phyloP scores from a whole-genome alignment of 64 coral and sea anemone species.

The Dendrophyllia cribrosa region DNA sequence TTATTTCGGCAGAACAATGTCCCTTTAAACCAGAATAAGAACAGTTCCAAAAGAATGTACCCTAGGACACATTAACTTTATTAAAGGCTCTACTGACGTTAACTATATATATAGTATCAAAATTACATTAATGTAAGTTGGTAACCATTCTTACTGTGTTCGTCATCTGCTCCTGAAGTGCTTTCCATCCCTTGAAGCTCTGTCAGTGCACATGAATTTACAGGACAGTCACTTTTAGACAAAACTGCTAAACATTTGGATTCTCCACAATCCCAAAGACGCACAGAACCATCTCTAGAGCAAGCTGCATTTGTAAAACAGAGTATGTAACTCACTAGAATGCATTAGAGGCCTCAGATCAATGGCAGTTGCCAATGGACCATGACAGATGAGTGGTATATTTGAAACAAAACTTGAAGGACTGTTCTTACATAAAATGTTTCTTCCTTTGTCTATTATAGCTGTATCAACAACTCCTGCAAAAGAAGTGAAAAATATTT shows the following conservation, averaged over 20 bases:
- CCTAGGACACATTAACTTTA: no score
- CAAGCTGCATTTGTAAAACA: constrained; percentile 65
- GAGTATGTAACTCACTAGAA: not conserved
- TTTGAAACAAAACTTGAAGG: no score
- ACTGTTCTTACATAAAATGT: constrained; percentile 73
- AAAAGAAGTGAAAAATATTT: not conserved
- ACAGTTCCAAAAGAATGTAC: no score
- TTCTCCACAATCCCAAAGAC: constrained; percentile 97
- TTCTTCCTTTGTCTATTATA: constrained; percentile 92
- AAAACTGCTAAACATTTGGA: constrained; percentile 80
- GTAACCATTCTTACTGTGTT: constrained; percentile 26
- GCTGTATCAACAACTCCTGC: constrained; percentile 86
- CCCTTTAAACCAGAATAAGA: no score
- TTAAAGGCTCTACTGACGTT: no score
- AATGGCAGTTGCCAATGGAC: no score
- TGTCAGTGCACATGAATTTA: constrained; percentile 81
- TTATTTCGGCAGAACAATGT: no score
- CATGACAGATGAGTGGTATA: no score
- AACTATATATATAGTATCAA: no score
- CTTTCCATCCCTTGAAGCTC: constrained; percentile 22
- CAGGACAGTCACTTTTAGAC: constrained; percentile 69
- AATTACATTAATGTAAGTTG: no score
- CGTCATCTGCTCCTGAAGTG: not conserved
- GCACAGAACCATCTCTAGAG: constrained; percentile 82
- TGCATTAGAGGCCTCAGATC: no score